These are phyloP conservation scores for Suncus etruscus DNA, from an alignment of 2,113 vertebrate genomes.

Conservation along the genomic window DNA sequence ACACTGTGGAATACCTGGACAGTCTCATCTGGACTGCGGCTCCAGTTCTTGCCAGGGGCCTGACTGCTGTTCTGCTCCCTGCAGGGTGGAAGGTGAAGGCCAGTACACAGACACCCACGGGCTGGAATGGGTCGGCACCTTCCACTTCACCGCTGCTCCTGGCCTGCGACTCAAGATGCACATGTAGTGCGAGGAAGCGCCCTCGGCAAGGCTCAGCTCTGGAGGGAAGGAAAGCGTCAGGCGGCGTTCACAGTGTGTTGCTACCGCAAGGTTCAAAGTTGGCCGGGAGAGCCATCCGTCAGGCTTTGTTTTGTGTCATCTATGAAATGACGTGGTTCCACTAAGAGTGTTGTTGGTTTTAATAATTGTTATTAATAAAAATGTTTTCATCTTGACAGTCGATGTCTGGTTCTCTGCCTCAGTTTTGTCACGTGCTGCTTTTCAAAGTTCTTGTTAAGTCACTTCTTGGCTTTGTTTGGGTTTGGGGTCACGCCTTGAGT, in stretches of 20 bases:
- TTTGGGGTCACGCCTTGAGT: no score
- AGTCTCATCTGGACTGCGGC: neutral
- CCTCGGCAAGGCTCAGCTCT: no score
- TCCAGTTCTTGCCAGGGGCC: constrained; percentile 17
- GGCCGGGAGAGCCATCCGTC: constrained; percentile 63
- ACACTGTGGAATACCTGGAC: neutral
- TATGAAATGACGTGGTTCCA: no score
- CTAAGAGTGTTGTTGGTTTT: neutral
- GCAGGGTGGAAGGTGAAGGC: constrained; percentile 90
- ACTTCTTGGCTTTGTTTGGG: neutral
- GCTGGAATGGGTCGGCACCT: constrained; percentile 89
- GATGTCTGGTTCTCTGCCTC: neutral
- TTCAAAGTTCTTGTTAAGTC: neutral
- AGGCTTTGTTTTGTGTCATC: no score
- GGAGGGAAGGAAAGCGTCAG: neutral
- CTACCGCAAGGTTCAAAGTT: constrained; percentile 4
- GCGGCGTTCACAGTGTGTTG: constrained; percentile 43
- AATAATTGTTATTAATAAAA: neutral
- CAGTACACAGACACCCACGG: constrained; percentile 87
- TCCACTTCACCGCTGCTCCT: constrained; percentile 88
- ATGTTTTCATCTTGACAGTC: neutral
- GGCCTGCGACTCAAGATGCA: constrained; percentile 89
- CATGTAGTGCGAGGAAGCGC: constrained; percentile 75
- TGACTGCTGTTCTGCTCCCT: constrained; percentile 56
- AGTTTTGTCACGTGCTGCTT: constrained; percentile 10